Evolutionary conservation across 2,113 vertebrate genomes (phyloP).

Genomic region (Gobiocypris rarus): DNA sequence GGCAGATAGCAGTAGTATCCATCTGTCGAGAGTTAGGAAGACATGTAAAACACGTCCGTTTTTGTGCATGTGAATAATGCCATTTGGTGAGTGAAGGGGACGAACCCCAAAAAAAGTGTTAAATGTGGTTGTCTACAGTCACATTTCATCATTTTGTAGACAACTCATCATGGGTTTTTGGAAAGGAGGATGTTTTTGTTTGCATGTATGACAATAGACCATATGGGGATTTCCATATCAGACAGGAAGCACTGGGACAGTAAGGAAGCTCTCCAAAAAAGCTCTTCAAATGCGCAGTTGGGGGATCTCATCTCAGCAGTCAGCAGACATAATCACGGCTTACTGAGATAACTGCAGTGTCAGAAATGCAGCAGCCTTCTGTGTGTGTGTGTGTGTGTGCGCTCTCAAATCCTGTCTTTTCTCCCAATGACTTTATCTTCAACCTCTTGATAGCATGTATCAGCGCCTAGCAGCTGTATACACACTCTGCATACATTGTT

Average conservation of each 20-base stretch:
- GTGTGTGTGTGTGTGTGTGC: background rate
- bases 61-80: background rate
- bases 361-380: conserved; percentile 4
- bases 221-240: conserved; percentile 40
- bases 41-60: background rate
- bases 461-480: conserved; percentile 51
- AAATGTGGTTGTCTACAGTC: background rate
- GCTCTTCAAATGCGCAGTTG: conserved; percentile 28
- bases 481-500: conserved; percentile 14
- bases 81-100: background rate
- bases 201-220: conserved; percentile 6
- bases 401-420: conserved; percentile 21
- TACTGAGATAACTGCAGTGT: conserved; percentile 26
- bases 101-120: background rate
- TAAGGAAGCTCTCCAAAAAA: conserved; percentile 24
- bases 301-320: conserved; percentile 12
- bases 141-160: background rate
- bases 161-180: background rate
- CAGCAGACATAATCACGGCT: conserved; percentile 7
- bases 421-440: conserved; percentile 50
- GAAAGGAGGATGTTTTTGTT: background rate
- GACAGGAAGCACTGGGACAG: conserved; percentile 14
- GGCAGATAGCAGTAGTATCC: conserved; percentile 32
- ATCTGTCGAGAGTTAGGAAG: background rate
- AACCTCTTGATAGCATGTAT: conserved; percentile 47